Percentiles rank a stretch among this genome's conserved stretches.
phyloP scores from a whole-genome alignment of 2,888 invertebrate genomes.

The Malacosoma neustria region DNA sequence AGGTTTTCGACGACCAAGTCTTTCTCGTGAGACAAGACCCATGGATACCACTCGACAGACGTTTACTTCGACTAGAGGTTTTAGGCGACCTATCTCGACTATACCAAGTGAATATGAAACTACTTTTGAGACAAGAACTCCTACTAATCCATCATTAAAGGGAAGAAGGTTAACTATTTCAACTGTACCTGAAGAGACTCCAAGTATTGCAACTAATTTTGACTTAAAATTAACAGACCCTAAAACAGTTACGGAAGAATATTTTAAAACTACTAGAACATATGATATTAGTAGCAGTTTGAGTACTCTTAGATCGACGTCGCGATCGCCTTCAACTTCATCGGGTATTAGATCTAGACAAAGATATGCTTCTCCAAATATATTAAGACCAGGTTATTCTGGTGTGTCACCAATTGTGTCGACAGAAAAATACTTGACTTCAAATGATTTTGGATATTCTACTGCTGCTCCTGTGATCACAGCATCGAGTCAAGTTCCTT shows the following conservation, averaged over 20 bases:
- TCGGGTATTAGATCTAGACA: conserved; percentile 1
- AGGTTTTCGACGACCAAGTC: neutral
- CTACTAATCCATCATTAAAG: neutral
- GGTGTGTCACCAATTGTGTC: conserved; percentile 10
- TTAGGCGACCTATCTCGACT: conserved; percentile 4
- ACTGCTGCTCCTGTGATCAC: conserved; percentile 32
- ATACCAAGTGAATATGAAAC: conserved; percentile 1
- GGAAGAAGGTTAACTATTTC: conserved; percentile 1
- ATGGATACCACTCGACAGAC: neutral
- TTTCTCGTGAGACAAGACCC: conserved; percentile 2
- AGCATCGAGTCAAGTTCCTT: conserved; percentile 42
- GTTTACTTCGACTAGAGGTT: conserved; percentile 2
- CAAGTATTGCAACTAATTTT: neutral
- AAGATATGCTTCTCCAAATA: conserved; percentile 13
- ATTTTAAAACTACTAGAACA: conserved; percentile 5
- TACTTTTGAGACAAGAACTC: neutral
- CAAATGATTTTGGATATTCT: conserved; percentile 17
- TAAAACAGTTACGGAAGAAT: conserved; percentile 2
- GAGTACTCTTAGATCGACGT: neutral
- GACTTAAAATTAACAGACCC: neutral
- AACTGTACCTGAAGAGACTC: neutral
- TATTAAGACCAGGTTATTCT: conserved; percentile 17
- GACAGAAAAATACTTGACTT: conserved; percentile 9
- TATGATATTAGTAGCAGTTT: neutral
- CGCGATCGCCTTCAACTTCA: conserved; percentile 1